phyloP scores from a whole-genome alignment of 2,888 invertebrate genomes.

The Sesia apiformis region DNA sequence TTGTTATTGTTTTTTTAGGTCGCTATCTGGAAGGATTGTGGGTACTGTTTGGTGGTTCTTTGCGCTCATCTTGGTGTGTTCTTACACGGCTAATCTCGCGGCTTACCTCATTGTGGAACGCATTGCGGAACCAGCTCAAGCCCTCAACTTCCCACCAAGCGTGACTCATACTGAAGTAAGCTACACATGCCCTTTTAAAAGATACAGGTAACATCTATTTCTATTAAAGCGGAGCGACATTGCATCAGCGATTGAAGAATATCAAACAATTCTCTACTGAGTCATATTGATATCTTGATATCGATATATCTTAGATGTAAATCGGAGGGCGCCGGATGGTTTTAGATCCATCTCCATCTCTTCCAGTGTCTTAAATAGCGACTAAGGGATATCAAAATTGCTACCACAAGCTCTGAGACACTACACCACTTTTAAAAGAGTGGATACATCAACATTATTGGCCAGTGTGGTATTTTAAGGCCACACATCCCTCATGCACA shows the following conservation, averaged over 20 bases:
- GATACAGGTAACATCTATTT: conserved; percentile 43
- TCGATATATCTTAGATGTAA: too few species aligned
- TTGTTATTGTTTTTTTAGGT: conserved; percentile 58
- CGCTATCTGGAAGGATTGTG: conserved; percentile 94
- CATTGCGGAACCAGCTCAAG: conserved; percentile 86
- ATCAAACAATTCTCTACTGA: neutral
- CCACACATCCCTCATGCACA: too few species aligned
- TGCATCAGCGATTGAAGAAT: conserved; percentile 35
- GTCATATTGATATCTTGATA: too few species aligned
- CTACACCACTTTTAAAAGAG: too few species aligned
- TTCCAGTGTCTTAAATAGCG: too few species aligned
- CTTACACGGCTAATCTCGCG: conserved; percentile 98
- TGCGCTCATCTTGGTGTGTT: conserved; percentile 96
- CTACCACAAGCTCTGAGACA: too few species aligned
- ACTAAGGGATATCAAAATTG: too few species aligned
- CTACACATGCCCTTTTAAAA: conserved; percentile 33
- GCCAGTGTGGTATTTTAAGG: too few species aligned
- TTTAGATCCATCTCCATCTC: too few species aligned
- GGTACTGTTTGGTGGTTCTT: conserved; percentile 99
- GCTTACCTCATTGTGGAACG: conserved; percentile 98
- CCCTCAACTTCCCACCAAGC: conserved; percentile 93
- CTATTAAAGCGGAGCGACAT: conserved; percentile 15
- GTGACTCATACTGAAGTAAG: conserved; percentile 93
- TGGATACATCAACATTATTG: too few species aligned
- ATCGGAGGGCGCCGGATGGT: too few species aligned